Conservation (phyloP, 2,113 vertebrate genomes). For the Notechis scutatus region DNA sequence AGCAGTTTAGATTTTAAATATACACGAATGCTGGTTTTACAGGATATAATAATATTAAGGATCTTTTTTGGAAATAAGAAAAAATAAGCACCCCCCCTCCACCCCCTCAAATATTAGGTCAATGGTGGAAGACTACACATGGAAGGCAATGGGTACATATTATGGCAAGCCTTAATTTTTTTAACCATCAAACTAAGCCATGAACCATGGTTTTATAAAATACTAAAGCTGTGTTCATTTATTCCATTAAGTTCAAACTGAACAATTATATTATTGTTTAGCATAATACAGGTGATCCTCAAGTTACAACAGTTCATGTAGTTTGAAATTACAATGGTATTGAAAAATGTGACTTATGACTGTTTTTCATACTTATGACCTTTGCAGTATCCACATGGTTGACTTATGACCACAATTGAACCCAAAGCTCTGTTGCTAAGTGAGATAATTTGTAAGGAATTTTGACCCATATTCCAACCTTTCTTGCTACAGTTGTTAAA, state of each 20-base stretch:
- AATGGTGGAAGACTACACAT: background rate
- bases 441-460: background rate
- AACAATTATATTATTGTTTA: background rate
- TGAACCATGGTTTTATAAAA: background rate
- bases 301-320: background rate
- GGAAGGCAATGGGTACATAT: background rate
- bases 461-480: background rate
- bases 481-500: background rate
- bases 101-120: background rate
- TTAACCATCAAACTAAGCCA: background rate
- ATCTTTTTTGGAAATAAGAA: background rate
- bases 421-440: background rate
- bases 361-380: background rate
- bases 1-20: background rate
- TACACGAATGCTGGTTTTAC: too few species aligned
- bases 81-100: background rate
- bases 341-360: background rate
- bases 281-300: background rate
- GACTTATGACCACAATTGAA: background rate
- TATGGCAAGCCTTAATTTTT: background rate
- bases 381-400: background rate
- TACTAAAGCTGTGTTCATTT: background rate
- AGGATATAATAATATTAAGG: background rate
- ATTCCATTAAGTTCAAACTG: background rate
- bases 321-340: background rate